Evolutionary conservation across 2,888 invertebrate species (phyloP), one percentile per base, ranked within the genome.

Genomic region (Chelonus formosanus): DNA sequence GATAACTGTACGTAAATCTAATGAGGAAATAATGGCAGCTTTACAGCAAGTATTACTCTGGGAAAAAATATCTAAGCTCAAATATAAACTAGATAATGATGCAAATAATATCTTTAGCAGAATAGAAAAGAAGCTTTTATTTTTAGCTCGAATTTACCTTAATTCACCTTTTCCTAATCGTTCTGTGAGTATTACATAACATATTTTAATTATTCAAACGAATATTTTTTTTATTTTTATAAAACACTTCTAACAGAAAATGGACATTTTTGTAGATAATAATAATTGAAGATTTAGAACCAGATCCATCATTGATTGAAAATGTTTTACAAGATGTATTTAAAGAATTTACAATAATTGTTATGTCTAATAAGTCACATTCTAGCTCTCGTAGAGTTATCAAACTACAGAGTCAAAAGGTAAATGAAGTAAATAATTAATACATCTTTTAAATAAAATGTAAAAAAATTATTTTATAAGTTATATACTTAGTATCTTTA

Each of bases 21-120:
- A 76, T 52, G 71, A 74, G 44, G 63, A 57, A 8, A 54, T 76
- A 2, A 75, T 77, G 71, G 64, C 61, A 10, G 71, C 70, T 4
- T 62, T 77, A 67, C 77, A 77, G 57, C 72, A 67, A 52, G 73
- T 77, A 47, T 69, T 66, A 43, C 52, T 77, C 8, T 76, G 77
- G 77, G 76, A 76, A 55, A 76, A 75, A 65, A 67, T 77, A 0
- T 73, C 74, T 3, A 76, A 67, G 44, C 62, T 77, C 6, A 59
- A 72, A 4, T 60, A 75, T n/a, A 75, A 75, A 63, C 67, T 77
- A 34, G 75, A 75, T 8, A 73, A 68, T 47, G 72, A 76, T 36
- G 72, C 72, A 2, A 67, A 70, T 4, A 67, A 71, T 7, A 58
- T 74, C 20, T 76, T 76, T 63, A 76, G 69, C 35, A 44, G 69